Conservation (phyloP, 2,113 vertebrate genomes). For the Lanius ludovicianus region DNA sequence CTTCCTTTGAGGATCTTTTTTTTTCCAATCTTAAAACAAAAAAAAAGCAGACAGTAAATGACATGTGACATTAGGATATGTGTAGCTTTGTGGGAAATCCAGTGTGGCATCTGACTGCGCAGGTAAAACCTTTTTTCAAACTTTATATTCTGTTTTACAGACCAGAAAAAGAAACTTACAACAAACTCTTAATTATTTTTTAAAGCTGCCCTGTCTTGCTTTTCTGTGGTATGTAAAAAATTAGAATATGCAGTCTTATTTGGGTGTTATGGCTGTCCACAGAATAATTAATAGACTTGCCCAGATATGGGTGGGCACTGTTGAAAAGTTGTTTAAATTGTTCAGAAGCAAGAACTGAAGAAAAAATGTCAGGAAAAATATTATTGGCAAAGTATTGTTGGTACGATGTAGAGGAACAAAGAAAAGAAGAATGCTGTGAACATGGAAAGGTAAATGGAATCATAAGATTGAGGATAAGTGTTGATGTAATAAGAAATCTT, state of each 20-base stretch:
- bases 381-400: not conserved
- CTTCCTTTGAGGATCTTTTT: not conserved
- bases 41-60: not conserved
- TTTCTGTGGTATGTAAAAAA: not conserved
- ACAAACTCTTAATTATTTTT: not conserved
- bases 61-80: not conserved
- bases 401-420: not conserved
- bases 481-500: not conserved
- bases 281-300: not conserved
- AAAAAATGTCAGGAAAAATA: not conserved
- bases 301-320: not conserved
- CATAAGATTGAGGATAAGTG: not conserved
- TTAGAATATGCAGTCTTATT: not conserved
- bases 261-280: not conserved
- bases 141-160: not conserved
- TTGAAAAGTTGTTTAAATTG: not conserved
- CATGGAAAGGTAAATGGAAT: not conserved
- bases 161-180: not conserved
- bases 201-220: not conserved
- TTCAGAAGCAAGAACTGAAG: not conserved
- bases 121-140: not conserved
- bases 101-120: not conserved
- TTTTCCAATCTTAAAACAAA: not conserved
- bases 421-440: not conserved
- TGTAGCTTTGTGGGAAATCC: not conserved